These are phyloP conservation scores for Ceryle rudis DNA, from an alignment of 2,797 vertebrate species.

Conservation along the genomic window DNA sequence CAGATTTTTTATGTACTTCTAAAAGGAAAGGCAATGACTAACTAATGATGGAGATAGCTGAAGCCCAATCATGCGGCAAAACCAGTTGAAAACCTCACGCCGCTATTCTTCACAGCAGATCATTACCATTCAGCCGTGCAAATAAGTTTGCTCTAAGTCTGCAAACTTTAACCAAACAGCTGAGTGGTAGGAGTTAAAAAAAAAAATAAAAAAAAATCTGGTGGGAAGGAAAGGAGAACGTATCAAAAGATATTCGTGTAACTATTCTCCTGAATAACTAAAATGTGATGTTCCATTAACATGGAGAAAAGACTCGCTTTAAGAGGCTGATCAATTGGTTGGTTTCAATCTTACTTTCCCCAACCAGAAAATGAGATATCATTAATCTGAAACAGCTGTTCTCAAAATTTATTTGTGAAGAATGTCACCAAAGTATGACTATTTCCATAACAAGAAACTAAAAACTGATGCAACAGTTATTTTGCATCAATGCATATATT, in stretches of 20 bases:
- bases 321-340: neutral
- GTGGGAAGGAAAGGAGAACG: neutral
- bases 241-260: neutral
- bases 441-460: neutral
- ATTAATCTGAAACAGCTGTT: constrained; percentile 17
- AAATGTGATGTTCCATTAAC: neutral
- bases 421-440: neutral
- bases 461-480: neutral
- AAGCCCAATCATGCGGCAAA: neutral
- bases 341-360: neutral
- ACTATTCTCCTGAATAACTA: neutral
- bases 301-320: neutral
- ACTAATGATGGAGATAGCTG: neutral
- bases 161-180: neutral
- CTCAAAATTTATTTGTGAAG: neutral
- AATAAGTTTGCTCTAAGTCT: neutral
- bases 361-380: neutral
- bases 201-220: neutral
- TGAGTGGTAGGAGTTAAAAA: neutral
- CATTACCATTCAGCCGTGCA: neutral
- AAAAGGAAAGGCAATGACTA: neutral
- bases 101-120: neutral
- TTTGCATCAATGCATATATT: neutral
- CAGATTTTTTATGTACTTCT: neutral
- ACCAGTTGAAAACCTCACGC: neutral